phyloP scores from a whole-genome alignment of 2,113 vertebrate genomes.

The Notarius quadriscutis region DNA sequence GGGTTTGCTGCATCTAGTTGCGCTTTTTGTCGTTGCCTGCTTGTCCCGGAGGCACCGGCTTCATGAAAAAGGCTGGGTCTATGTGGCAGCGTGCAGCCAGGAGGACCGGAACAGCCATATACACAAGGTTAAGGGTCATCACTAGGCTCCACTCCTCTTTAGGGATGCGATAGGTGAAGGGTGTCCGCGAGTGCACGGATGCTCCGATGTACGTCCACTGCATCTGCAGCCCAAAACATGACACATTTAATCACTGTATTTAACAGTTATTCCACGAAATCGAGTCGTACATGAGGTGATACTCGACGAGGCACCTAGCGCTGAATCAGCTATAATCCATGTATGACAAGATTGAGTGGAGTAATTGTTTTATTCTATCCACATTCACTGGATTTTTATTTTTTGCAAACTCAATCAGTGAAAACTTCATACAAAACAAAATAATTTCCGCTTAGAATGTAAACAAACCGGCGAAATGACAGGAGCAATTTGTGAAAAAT shows the following conservation, averaged over 20 bases:
- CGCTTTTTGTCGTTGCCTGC: constrained; percentile 73
- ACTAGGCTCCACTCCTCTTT: constrained; percentile 77
- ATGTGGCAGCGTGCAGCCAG: constrained; percentile 79
- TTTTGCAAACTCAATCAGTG: no score
- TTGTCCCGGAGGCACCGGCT: constrained; percentile 31
- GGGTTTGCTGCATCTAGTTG: constrained; percentile 62
- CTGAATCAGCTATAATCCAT: no score
- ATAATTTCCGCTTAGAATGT: no score
- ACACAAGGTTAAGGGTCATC: constrained; percentile 77
- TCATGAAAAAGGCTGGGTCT: constrained; percentile 78
- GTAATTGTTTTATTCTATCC: no score
- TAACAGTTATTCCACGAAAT: no score
- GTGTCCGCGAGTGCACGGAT: constrained; percentile 83
- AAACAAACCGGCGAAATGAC: no score
- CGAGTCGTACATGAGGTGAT: no score
- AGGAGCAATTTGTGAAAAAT: no score
- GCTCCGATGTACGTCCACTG: constrained; percentile 90
- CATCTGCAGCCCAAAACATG: constrained; percentile 67
- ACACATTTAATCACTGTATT: not conserved
- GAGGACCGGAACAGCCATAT: constrained; percentile 70
- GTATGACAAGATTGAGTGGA: no score
- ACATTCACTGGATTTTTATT: no score
- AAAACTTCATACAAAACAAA: no score
- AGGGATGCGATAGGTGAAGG: constrained; percentile 90
- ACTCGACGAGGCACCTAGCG: no score